Evolutionary conservation across 1,140 invertebrate species (phyloP).

Genomic region (Cydia amplana): DNA sequence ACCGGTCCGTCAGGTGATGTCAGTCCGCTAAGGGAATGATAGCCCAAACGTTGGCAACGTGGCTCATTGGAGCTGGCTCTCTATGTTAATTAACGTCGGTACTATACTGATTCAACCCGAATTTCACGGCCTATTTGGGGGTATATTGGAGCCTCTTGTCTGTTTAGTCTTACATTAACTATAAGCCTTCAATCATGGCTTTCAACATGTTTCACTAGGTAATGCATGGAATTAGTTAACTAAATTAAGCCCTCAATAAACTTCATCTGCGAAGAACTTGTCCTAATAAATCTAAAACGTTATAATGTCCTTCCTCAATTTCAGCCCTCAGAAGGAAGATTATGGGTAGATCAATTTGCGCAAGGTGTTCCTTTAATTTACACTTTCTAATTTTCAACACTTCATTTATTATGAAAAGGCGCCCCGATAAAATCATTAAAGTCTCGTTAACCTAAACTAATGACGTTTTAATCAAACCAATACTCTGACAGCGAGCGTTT

Average conservation of each 20-base stretch:
- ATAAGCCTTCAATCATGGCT: neutral
- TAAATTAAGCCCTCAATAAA: neutral
- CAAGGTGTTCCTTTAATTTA: neutral
- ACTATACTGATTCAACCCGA: constrained; percentile 41
- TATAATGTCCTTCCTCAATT: neutral
- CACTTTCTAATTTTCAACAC: constrained; percentile 1
- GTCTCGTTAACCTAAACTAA: constrained; percentile 33
- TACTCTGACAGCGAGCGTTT: constrained; percentile 31
- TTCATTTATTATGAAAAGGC: constrained; percentile 12
- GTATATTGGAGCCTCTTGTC: constrained; percentile 12
- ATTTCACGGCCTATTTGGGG: constrained; percentile 17
- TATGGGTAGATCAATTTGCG: neutral
- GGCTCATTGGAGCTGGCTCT: constrained; percentile 43
- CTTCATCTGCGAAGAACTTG: neutral
- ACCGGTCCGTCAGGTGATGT: neutral
- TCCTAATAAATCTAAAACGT: neutral
- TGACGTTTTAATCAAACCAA: constrained; percentile 41
- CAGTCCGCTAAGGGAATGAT: neutral
- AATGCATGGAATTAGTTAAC: neutral
- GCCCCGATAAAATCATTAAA: constrained; percentile 29
- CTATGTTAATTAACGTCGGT: constrained; percentile 51
- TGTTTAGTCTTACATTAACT: neutral
- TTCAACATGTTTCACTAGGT: constrained; percentile 7
- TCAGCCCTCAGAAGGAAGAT: neutral
- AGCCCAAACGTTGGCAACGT: constrained; percentile 40